A percentile compares a stretch with the other conserved stretches of the same genome.
Evolutionary conservation across 2,113 vertebrate genomes (phyloP).

Genomic region (Eudyptes chrysolophus): DNA sequence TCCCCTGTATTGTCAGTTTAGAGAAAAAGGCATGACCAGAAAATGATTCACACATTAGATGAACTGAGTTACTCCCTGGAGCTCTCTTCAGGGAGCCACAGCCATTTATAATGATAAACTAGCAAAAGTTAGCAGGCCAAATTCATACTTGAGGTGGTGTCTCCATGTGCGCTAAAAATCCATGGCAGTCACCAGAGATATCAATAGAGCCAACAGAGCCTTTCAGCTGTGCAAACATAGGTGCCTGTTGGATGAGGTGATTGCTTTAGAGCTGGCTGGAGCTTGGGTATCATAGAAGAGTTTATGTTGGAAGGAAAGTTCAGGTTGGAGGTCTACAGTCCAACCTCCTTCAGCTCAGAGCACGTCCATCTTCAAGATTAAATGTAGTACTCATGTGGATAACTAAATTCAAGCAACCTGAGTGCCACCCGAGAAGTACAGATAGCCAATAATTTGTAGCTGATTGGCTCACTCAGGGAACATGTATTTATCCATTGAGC

Average conservation of each 20-base stretch:
- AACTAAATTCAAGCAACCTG: background rate
- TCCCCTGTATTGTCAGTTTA: background rate
- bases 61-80: background rate
- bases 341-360: background rate
- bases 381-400: background rate
- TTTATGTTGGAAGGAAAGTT: background rate
- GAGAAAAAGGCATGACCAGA: background rate
- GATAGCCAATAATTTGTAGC: background rate
- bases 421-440: background rate
- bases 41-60: background rate
- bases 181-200: background rate
- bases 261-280: background rate
- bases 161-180: background rate
- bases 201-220: background rate
- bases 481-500: background rate
- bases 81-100: background rate
- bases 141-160: background rate
- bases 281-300: background rate
- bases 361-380: background rate
- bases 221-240: background rate
- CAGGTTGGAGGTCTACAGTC: background rate
- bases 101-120: background rate
- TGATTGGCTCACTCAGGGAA: background rate
- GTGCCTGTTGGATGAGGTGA: background rate
- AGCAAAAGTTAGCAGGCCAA: background rate